Conservation (phyloP, 2,888 invertebrate genomes). For the Carabus problematicus region DNA sequence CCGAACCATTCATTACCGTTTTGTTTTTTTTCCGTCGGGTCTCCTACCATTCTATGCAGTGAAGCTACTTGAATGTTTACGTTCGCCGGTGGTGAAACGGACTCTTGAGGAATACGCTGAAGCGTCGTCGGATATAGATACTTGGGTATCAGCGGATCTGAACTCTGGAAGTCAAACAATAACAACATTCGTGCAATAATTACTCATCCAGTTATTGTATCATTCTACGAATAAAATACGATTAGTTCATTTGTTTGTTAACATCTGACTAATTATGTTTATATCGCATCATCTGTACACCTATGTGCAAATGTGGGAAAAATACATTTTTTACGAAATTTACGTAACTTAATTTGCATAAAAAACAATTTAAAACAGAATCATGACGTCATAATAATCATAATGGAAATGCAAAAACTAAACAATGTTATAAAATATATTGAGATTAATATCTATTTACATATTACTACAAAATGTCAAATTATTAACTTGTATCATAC, state of each 20-base stretch:
- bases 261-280: conserved; percentile 19
- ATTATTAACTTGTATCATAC: too few species aligned
- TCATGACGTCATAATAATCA: not conserved
- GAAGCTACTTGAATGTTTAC: conserved; percentile 24
- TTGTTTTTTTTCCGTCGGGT: conserved; percentile 38
- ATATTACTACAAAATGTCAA: too few species aligned
- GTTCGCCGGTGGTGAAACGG: conserved; percentile 20
- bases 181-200: not conserved
- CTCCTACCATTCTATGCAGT: conserved; percentile 41
- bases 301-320: conserved; percentile 36
- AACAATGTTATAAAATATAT: too few species aligned
- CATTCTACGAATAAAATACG: not conserved
- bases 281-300: conserved; percentile 12
- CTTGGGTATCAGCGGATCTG: conserved; percentile 27
- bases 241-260: conserved; percentile 6
- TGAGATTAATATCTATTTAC: too few species aligned
- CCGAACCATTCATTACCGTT: conserved; percentile 20
- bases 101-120: conserved; percentile 9
- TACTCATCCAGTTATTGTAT: conserved; percentile 1
- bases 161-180: conserved; percentile 20
- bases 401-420: too few species aligned
- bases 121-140: not conserved
- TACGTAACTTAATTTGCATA: conserved; percentile 34
- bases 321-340: conserved; percentile 31
- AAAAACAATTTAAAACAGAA: conserved; percentile 17